Evolutionary conservation across 2,113 vertebrate species (phyloP).

Genomic region (Turnix velox): DNA sequence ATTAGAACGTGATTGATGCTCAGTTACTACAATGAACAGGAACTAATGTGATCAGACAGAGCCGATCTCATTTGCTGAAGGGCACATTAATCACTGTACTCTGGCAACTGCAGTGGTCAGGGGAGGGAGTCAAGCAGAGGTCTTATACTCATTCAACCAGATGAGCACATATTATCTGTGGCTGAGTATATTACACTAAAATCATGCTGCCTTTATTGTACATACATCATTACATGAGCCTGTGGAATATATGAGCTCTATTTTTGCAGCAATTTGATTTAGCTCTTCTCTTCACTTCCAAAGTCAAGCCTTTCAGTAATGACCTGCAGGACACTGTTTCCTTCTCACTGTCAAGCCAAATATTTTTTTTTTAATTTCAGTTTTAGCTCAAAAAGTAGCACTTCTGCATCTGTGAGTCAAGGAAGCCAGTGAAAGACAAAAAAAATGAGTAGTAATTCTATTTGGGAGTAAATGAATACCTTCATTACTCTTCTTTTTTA

Average conservation of each 20-base stretch:
- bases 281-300: not conserved
- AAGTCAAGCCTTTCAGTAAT: not conserved
- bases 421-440: not conserved
- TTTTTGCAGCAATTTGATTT: not conserved
- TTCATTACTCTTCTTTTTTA: not conserved
- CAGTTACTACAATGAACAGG: conserved; percentile 55
- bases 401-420: not conserved
- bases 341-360: not conserved
- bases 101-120: conserved; percentile 31
- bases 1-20: conserved; percentile 67
- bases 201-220: not conserved
- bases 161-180: not conserved
- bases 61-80: conserved; percentile 50
- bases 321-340: not conserved
- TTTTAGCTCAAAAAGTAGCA: not conserved
- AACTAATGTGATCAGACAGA: conserved; percentile 61
- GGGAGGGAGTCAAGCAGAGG: not conserved
- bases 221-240: not conserved
- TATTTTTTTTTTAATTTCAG: not conserved
- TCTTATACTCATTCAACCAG: conserved; percentile 17
- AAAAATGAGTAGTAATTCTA: not conserved
- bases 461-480: not conserved
- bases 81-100: conserved; percentile 62
- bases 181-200: not conserved
- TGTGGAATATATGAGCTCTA: not conserved